Evolutionary conservation across 2,888 invertebrate species (phyloP), one percentile per base, ranked within the genome.

Genomic region (Sisyra terminalis): DNA sequence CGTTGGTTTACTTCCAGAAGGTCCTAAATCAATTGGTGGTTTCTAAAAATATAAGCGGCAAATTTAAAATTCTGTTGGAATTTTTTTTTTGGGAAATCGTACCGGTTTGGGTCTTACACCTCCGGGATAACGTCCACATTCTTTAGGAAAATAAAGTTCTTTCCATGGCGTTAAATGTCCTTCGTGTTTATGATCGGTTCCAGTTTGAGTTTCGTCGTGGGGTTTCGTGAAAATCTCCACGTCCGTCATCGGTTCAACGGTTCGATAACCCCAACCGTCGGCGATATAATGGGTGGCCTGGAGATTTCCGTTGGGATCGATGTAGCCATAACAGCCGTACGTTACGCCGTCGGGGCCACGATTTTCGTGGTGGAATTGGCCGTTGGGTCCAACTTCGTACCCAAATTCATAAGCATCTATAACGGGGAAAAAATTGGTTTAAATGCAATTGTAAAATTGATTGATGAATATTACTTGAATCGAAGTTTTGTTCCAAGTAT

Each of bases 271-370:
- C 63, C 79, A 79, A 46, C 75, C 74, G 57, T 84, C 84, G 37
- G 83, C 81, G 9, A 84, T 70, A 56, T 83, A 84, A 60, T 81
- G 80, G 16, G 81, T 81, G 38, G 75, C 78, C 29, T 74, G 70
- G 9, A 80, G 66, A 46, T 67, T 66, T 30, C 71, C 70, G 39
- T 74, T 72, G 1, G 79, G 74, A 57, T 82, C 79, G 32, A 82
- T 70, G 58, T 78, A 78, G 18, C 84, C 84, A 51, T 83, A 84
- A 57, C 84, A 84, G 48, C 84, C 84, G 52, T 83, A 83, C 1
- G 82, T 83, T 13, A 83, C 77, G 14, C 78, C 78, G 52, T 83
- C 82, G 0, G 79, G 76, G 3, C 80, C 82, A 44, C 77, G 72
- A 45, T 70, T 75, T 61, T 84, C 83, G 55, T 83, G 82, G 57